Percentiles rank a stretch among this genome's conserved stretches.
Evolutionary conservation across 1,140 invertebrate species (phyloP).

Genomic region (Drosophila oshimai): DNA sequence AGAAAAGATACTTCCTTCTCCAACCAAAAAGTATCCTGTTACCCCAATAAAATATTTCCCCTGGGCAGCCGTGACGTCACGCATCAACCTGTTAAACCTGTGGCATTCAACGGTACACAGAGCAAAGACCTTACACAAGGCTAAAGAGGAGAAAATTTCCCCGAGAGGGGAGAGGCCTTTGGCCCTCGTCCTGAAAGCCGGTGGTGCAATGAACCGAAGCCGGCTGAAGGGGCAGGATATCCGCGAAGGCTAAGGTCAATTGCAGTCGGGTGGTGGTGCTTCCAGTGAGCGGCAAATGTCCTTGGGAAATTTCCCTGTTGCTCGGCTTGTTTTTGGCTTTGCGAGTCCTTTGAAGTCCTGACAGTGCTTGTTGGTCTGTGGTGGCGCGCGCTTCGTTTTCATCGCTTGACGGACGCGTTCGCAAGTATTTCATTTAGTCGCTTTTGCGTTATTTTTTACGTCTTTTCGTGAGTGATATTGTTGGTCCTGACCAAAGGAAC

Average conservation of each 20-base stretch:
- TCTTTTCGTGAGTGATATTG: conserved; percentile 29
- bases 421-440: background rate
- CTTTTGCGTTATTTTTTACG: conserved; percentile 36
- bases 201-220: conserved; percentile 65
- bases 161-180: background rate
- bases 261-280: conserved; percentile 41
- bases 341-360: conserved; percentile 17
- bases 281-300: conserved; percentile 64
- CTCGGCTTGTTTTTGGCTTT: conserved; percentile 23
- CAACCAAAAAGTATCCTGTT: background rate
- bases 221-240: conserved; percentile 45
- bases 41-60: conserved; percentile 13
- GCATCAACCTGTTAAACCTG: conserved; percentile 62
- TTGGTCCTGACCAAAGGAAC: conserved; percentile 20
- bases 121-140: conserved; percentile 25
- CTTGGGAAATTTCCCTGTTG: conserved; percentile 53
- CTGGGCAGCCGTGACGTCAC: conserved; percentile 53
- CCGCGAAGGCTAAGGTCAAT: conserved; percentile 75
- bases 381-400: conserved; percentile 51
- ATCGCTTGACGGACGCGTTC: conserved; percentile 1
- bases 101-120: background rate
- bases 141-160: conserved; percentile 32
- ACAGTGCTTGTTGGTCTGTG: conserved; percentile 65
- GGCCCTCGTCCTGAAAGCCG: conserved; percentile 9
- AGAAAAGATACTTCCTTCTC: background rate